Percentiles rank a stretch among this genome's conserved stretches.
These are phyloP conservation scores for Spea hammondii DNA, from an alignment of 2,797 vertebrate species.

Conservation along the genomic window DNA sequence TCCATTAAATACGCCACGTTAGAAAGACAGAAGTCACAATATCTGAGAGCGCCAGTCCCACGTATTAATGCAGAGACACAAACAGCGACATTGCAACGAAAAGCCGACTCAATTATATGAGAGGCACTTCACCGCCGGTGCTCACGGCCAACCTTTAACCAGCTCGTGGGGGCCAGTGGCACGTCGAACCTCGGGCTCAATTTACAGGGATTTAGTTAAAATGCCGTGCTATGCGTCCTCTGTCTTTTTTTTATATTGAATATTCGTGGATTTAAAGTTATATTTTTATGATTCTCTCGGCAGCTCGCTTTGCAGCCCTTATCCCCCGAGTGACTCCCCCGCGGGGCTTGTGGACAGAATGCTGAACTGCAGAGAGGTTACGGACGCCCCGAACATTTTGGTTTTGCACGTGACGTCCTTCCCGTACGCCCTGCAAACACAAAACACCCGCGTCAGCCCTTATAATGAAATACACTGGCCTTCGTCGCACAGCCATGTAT, in stretches of 20 bases:
- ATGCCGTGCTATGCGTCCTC: not conserved
- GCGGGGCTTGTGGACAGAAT: conserved; percentile 85
- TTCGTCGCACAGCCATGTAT: conserved; percentile 84
- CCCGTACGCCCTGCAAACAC: conserved; percentile 92
- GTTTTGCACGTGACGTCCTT: conserved; percentile 94
- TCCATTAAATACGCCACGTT: no score
- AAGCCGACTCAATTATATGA: not conserved
- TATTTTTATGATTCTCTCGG: conserved; percentile 49
- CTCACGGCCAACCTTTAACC: not conserved
- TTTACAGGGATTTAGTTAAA: not conserved
- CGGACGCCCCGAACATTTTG: conserved; percentile 89
- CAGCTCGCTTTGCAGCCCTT: conserved; percentile 67
- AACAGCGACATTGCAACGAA: not conserved
- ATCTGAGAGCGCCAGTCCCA: not conserved
- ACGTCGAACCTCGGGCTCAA: not conserved
- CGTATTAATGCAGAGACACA: not conserved
- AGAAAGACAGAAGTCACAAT: no score
- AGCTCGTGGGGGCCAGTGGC: not conserved
- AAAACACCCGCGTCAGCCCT: conserved; percentile 90
- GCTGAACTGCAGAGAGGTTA: conserved; percentile 88
- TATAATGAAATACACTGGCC: conserved; percentile 99
- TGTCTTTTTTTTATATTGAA: not conserved
- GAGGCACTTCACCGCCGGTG: not conserved
- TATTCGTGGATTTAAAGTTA: not conserved
- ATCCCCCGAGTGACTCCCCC: conserved; percentile 71